A percentile compares a stretch with the other conserved stretches of the same genome.
These are phyloP conservation scores for Centroberyx gerrardi DNA, from an alignment of 2,797 vertebrate species.

Conservation along the genomic window DNA sequence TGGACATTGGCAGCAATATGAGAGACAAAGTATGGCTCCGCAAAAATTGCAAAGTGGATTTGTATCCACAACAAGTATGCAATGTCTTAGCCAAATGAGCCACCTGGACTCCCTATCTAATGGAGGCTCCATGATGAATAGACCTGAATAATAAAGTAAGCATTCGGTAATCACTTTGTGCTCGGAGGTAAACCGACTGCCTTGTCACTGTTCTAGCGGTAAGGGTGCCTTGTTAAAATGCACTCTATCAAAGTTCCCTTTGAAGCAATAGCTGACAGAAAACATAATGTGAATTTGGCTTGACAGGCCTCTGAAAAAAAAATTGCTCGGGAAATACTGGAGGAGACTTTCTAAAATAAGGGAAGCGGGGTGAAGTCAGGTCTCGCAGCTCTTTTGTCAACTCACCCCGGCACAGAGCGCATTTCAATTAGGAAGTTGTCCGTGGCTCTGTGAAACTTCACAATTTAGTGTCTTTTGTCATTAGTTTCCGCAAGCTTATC, in stretches of 20 bases:
- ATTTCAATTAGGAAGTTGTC: slow-evolving; percentile 48
- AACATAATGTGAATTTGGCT: slow-evolving; percentile 74
- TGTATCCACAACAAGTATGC: slow-evolving; percentile 11
- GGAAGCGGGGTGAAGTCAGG: slow-evolving; percentile 52
- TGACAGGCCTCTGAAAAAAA: slow-evolving; percentile 57
- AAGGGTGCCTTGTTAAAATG: slow-evolving; percentile 75
- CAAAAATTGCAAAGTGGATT: background rate
- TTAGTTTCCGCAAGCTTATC: slow-evolving; percentile 35
- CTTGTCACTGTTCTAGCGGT: slow-evolving; percentile 55
- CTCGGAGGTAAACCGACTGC: slow-evolving; percentile 55
- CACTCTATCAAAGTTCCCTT: slow-evolving; percentile 78
- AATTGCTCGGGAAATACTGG: slow-evolving; percentile 60
- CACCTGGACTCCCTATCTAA: background rate
- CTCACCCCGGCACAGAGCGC: slow-evolving; percentile 15
- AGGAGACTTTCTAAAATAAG: slow-evolving; percentile 31
- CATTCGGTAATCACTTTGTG: slow-evolving; percentile 51
- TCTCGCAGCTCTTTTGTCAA: slow-evolving; percentile 43
- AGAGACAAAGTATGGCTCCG: background rate
- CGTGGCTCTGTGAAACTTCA: slow-evolving; percentile 3
- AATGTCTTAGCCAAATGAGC: slow-evolving; percentile 52
- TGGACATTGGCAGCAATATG: background rate
- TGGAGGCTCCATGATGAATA: slow-evolving; percentile 28
- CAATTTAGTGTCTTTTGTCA: slow-evolving; percentile 20
- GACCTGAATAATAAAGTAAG: slow-evolving; percentile 49
- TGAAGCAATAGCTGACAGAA: slow-evolving; percentile 78